A percentile compares a stretch with the other conserved stretches of the same genome.
These are phyloP conservation scores for Sylvietta virens DNA, from an alignment of 2,113 vertebrate species.

Conservation along the genomic window DNA sequence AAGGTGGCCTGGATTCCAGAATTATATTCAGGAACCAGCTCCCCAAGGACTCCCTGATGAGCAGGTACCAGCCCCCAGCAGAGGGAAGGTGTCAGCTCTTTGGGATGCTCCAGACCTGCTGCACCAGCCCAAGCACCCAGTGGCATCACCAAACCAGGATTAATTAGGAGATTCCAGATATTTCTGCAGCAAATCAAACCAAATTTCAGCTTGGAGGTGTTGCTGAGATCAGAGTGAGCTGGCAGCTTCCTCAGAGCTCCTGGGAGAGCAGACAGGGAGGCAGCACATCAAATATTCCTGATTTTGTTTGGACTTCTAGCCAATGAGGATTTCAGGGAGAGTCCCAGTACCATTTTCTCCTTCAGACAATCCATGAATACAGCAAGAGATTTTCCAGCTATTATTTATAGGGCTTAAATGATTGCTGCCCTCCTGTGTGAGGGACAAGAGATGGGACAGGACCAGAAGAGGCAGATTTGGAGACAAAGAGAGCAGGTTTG, in stretches of 20 bases:
- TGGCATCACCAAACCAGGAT: background rate
- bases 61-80: background rate
- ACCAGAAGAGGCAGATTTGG: background rate
- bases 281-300: background rate
- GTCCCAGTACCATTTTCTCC: background rate
- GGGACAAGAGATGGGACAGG: fast-evolving
- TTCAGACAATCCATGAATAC: background rate
- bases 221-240: background rate
- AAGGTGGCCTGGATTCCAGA: background rate
- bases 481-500: background rate
- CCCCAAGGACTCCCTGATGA: background rate
- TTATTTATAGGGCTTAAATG: background rate
- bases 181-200: background rate
- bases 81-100: background rate
- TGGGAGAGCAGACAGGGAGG: background rate
- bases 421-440: background rate
- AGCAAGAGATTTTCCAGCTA: background rate
- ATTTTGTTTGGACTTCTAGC: background rate
- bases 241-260: background rate
- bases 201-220: background rate
- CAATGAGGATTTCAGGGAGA: background rate
- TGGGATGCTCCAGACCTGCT: background rate
- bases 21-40: background rate
- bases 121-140: fast-evolving
- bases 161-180: background rate